Percentiles rank a stretch among this genome's conserved stretches.
phyloP scores from a whole-genome alignment of 2,797 vertebrate species.

The Accipiter fasciatus region DNA sequence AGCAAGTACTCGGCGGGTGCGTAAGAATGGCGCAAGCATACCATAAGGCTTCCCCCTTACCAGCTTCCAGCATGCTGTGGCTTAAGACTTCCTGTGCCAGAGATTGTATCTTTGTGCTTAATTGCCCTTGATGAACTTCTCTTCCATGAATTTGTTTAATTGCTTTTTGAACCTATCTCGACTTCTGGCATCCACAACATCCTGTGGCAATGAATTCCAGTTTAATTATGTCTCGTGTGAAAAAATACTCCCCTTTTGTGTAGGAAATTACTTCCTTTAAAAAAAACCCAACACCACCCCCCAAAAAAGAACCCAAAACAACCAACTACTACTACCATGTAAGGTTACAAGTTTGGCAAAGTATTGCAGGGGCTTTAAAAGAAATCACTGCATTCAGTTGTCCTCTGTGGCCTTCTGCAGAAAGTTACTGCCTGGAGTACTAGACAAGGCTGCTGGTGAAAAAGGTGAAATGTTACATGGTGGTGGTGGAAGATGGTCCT shows the following conservation, averaged over 20 bases:
- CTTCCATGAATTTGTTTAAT: constrained; percentile 67
- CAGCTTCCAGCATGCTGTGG: constrained; percentile 53
- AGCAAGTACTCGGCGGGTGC: background rate
- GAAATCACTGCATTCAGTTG: background rate
- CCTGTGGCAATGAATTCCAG: constrained; percentile 67
- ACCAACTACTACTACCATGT: background rate
- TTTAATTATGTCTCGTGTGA: constrained; percentile 63
- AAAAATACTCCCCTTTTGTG: constrained; percentile 62
- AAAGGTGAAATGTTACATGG: background rate
- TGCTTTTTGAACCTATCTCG: constrained; percentile 59
- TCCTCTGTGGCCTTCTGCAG: background rate
- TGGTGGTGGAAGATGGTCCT: background rate
- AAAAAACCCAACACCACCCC: no score
- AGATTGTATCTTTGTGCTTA: constrained; percentile 64
- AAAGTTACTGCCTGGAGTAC: background rate
- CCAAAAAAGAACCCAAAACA: background rate
- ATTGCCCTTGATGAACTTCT: constrained; percentile 62
- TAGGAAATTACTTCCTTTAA: constrained; percentile 55
- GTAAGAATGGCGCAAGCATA: background rate
- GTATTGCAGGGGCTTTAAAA: background rate
- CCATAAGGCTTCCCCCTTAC: constrained; percentile 22
- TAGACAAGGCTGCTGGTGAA: background rate
- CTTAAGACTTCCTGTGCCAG: constrained; percentile 62
- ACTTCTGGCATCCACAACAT: constrained; percentile 66
- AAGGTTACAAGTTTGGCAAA: background rate